phyloP scores from a whole-genome alignment of 1,140 invertebrate genomes.

The Ctenoplectra terminalis region DNA sequence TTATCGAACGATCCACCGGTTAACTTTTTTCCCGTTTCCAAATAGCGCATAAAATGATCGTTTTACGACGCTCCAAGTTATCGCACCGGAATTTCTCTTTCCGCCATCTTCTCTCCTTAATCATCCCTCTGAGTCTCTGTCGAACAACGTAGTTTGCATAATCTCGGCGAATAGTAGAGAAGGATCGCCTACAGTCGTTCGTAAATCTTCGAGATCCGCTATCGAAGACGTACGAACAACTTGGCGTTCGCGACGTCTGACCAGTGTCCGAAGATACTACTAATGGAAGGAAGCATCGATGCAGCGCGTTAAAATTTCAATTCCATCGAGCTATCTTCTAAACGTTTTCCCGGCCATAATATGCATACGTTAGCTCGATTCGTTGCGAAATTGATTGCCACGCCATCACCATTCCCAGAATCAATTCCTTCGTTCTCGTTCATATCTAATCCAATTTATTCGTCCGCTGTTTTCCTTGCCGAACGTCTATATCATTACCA shows the following conservation, averaged over 20 bases:
- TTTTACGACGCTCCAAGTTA: not conserved
- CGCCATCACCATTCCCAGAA: not conserved
- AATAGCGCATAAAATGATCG: not conserved
- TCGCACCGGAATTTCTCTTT: not conserved
- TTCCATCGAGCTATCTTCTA: not conserved
- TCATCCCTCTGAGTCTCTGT: not conserved
- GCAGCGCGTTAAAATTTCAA: not conserved
- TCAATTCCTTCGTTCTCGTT: not conserved
- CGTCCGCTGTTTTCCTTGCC: not conserved
- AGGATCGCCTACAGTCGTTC: not conserved
- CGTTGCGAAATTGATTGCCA: not conserved
- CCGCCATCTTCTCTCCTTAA: not conserved
- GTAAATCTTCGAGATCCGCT: constrained; percentile 7
- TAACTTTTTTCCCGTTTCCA: not conserved
- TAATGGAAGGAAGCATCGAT: not conserved
- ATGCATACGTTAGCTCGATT: not conserved
- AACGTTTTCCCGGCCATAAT: not conserved
- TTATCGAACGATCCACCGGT: too few relatives aligned
- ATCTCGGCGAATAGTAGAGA: not conserved
- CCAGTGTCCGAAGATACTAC: not conserved
- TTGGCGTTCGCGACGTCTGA: not conserved
- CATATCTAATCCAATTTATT: not conserved
- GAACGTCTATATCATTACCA: constrained; percentile 2
- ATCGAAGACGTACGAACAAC: not conserved
- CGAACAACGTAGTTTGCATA: not conserved